These are phyloP conservation scores for Ommatoiulus sabulosus DNA, from an alignment of 2,888 invertebrate species.

Conservation along the genomic window DNA sequence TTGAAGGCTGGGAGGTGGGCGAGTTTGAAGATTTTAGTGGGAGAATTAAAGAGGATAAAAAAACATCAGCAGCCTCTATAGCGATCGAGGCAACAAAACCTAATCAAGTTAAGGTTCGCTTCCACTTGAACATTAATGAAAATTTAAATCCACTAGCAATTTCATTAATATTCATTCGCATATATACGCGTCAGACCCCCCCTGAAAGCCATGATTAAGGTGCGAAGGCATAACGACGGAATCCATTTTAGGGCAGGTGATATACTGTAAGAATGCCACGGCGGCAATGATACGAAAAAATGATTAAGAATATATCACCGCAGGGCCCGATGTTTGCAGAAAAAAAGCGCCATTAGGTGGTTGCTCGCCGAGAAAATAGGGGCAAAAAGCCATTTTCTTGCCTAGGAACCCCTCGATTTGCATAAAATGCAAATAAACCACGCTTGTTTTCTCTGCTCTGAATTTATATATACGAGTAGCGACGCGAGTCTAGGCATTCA, in stretches of 20 bases:
- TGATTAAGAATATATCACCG: slow-evolving; percentile 9
- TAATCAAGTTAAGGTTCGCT: slow-evolving; percentile 18
- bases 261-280: not conserved
- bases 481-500: not conserved
- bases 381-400: slow-evolving; percentile 14
- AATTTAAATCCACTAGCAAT: slow-evolving; percentile 28
- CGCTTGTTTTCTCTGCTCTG: not conserved
- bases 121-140: slow-evolving; percentile 34
- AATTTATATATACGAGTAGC: not conserved
- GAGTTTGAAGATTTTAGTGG: not conserved
- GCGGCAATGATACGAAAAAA: slow-evolving; percentile 28
- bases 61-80: not conserved
- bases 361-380: not conserved
- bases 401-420: not conserved
- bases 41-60: slow-evolving; percentile 2
- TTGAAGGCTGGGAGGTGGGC: not conserved
- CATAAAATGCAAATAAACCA: slow-evolving; percentile 28
- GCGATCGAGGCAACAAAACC: not conserved
- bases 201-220: slow-evolving; percentile 9
- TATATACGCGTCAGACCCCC: not conserved
- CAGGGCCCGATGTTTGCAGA: not conserved
- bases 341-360: slow-evolving; percentile 2
- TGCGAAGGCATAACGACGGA: not conserved
- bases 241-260: not conserved
- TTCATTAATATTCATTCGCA: slow-evolving; percentile 22